These are phyloP conservation scores for Semnornis frantzii DNA, from an alignment of 2,113 vertebrate genomes.

Conservation along the genomic window DNA sequence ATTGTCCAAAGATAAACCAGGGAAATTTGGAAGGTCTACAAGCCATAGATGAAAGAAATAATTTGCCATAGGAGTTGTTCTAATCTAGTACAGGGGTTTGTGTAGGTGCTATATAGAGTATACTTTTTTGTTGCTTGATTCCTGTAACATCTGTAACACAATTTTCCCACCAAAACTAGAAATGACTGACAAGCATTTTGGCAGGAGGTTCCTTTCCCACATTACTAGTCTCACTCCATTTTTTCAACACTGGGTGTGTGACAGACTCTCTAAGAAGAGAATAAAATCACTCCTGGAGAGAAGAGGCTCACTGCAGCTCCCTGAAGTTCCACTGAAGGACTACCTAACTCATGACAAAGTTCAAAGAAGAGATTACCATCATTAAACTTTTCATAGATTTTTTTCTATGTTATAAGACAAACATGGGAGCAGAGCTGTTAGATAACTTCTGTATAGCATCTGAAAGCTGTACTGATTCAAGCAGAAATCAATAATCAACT, in stretches of 20 bases:
- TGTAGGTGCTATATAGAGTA: not conserved
- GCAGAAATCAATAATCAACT: not conserved
- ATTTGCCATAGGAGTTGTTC: not conserved
- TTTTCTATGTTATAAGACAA: not conserved
- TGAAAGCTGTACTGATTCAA: not conserved
- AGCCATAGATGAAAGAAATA: not conserved
- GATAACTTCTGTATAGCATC: not conserved
- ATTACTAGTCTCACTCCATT: not conserved
- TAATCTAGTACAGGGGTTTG: not conserved
- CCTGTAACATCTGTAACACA: constrained; percentile 5
- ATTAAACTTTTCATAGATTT: not conserved
- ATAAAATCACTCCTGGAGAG: not conserved
- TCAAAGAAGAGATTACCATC: not conserved
- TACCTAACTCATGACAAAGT: not conserved
- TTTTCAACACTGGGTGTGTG: not conserved
- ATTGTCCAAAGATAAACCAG: not conserved
- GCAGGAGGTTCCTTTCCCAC: constrained; percentile 2
- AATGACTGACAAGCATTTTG: not conserved
- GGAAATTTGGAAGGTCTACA: not conserved
- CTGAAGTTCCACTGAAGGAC: not conserved
- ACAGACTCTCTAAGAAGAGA: not conserved
- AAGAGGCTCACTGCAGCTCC: not conserved
- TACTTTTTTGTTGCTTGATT: not conserved
- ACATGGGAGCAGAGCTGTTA: not conserved
- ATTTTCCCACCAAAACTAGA: constrained; percentile 6